A percentile compares a stretch with the other conserved stretches of the same genome.
These are phyloP conservation scores for Spondyliosoma cantharus DNA, from an alignment of 2,797 vertebrate species.

Conservation along the genomic window DNA sequence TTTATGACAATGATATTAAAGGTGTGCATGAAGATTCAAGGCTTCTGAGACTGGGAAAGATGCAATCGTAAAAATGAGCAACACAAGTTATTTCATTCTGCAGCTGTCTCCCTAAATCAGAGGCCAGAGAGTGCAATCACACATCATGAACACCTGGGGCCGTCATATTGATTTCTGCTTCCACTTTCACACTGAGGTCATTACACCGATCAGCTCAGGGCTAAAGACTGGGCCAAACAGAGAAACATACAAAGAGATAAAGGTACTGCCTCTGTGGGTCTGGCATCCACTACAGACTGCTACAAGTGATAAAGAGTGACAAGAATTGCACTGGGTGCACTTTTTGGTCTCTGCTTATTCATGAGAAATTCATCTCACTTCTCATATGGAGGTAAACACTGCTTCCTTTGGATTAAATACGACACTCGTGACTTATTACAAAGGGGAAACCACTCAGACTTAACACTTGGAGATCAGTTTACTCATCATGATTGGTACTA, in stretches of 20 bases:
- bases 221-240: constrained; percentile 27
- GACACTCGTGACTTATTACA: background rate
- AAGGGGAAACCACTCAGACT: background rate
- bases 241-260: background rate
- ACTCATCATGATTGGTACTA: background rate
- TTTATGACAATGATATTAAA: background rate
- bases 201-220: constrained; percentile 42
- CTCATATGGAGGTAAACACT: background rate
- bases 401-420: background rate
- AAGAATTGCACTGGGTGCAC: background rate
- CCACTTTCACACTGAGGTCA: constrained; percentile 44
- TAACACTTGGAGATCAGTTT: background rate
- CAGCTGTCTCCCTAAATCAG: constrained; percentile 13
- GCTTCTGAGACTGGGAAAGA: constrained; percentile 1
- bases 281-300: background rate
- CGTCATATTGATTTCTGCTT: constrained; percentile 61
- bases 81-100: constrained; percentile 11
- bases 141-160: constrained; percentile 52
- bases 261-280: constrained; percentile 1
- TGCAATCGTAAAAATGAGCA: constrained; percentile 21
- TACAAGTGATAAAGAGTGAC: background rate
- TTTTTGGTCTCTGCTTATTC: constrained; percentile 12
- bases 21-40: background rate
- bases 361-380: constrained; percentile 1
- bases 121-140: constrained; percentile 36